Conservation (phyloP, 2,888 invertebrate species). For the Eupithecia abbreviata region DNA sequence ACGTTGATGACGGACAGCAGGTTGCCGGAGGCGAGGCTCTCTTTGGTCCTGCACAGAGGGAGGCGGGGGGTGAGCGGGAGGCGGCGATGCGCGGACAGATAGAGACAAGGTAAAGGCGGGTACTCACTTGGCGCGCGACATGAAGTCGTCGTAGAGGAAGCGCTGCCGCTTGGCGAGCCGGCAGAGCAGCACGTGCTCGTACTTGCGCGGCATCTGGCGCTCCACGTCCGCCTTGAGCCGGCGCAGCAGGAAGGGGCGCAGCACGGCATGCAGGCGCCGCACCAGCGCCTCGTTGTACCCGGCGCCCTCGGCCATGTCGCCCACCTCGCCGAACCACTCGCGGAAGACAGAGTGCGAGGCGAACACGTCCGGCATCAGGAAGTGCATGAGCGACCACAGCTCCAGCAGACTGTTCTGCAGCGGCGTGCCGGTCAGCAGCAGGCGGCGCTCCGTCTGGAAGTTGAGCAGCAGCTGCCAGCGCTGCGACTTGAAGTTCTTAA, state of each 20-base stretch:
- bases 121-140: conserved; percentile 89
- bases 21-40: conserved; percentile 96
- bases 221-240: conserved; percentile 97
- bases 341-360: conserved; percentile 98
- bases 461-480: conserved; percentile 98
- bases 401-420: conserved; percentile 98
- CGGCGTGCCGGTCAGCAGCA: conserved; percentile 96
- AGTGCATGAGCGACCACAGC: conserved; percentile 99
- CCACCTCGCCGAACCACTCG: conserved; percentile 99
- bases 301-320: conserved; percentile 74
- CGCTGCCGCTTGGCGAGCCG: conserved; percentile 97
- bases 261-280: conserved; percentile 82
- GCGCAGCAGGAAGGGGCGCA: conserved; percentile 96
- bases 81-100: background rate
- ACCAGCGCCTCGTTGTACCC: conserved; percentile 66
- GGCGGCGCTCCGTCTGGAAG: conserved; percentile 94
- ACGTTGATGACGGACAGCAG: conserved; percentile 97
- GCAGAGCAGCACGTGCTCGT: conserved; percentile 97
- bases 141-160: conserved; percentile 99
- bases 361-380: conserved; percentile 98
- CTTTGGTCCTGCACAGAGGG: conserved; percentile 88
- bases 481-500: conserved; percentile 99
- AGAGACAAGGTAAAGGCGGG: background rate
- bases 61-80: conserved; percentile 22
- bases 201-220: conserved; percentile 97